Evolutionary conservation across 2,113 vertebrate species (phyloP).

Genomic region (Pangasianodon hypophthalmus): DNA sequence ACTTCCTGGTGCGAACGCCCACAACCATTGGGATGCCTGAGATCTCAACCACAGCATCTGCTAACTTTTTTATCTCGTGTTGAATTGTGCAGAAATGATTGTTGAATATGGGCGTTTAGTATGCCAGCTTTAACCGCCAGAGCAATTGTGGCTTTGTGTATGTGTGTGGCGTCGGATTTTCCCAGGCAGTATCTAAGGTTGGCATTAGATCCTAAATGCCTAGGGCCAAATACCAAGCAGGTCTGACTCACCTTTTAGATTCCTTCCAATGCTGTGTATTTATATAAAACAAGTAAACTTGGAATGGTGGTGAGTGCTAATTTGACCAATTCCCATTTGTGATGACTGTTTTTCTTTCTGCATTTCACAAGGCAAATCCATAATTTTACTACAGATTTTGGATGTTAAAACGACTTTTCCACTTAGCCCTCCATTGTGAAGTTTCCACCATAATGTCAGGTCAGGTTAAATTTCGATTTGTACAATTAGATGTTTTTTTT

Average conservation of each 20-base stretch:
- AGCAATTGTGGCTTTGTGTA: conserved; percentile 30
- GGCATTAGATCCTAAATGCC: conserved; percentile 29
- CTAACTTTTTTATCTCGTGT: conserved; percentile 29
- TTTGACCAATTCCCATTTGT: neutral
- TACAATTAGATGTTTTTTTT: neutral
- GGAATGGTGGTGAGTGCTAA: neutral
- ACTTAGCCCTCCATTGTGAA: neutral
- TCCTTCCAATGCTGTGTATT: conserved; percentile 8
- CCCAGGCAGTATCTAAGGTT: conserved; percentile 12
- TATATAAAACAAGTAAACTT: neutral
- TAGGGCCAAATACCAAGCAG: conserved; percentile 29
- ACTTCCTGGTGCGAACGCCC: conserved; percentile 6
- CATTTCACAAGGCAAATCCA: neutral
- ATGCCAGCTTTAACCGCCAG: conserved; percentile 12
- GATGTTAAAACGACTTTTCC: neutral
- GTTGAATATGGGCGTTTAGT: conserved; percentile 4
- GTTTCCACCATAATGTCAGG: neutral
- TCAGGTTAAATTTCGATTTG: neutral
- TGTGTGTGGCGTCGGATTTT: conserved; percentile 30
- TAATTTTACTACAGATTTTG: neutral
- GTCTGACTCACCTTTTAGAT: conserved; percentile 39
- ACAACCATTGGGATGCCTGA: neutral
- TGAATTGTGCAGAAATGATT: conserved; percentile 14
- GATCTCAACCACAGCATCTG: conserved; percentile 26
- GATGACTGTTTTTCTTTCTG: neutral